Percentiles rank a stretch among this genome's conserved stretches.
Conservation (phyloP, 2,113 vertebrate genomes). For the Tyrannus savana region DNA sequence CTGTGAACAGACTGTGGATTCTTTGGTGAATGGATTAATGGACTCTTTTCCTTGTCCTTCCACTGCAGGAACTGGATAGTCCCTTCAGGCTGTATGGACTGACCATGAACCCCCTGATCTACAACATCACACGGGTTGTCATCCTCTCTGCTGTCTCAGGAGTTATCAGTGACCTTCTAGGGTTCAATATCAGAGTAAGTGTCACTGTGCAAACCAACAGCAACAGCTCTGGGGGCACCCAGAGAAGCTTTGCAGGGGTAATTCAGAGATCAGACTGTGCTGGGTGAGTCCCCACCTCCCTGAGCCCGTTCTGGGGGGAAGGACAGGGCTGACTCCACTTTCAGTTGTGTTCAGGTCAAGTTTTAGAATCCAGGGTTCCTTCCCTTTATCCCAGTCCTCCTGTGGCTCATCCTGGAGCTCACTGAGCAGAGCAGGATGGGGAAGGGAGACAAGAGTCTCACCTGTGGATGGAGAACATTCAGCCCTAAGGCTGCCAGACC, state of each 20-base stretch:
- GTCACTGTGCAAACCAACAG: not conserved
- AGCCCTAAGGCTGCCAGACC: not conserved
- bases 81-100: conserved; percentile 94
- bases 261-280: rapidly evolving
- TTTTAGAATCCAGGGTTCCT: not conserved
- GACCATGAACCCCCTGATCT: conserved; percentile 96
- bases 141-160: conserved; percentile 97
- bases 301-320: not conserved
- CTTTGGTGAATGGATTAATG: rapidly evolving
- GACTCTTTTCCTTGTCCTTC: not conserved
- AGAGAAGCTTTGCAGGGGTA: not conserved
- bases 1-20: not conserved
- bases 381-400: not conserved
- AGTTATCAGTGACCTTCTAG: conserved; percentile 93
- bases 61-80: conserved; percentile 88
- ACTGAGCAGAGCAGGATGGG: not conserved
- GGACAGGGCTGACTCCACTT: not conserved
- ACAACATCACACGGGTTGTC: conserved; percentile 94
- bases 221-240: not conserved
- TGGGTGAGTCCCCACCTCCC: not conserved
- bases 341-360: not conserved
- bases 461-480: not conserved
- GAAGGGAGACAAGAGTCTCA: rapidly evolving
- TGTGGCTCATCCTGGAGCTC: not conserved
- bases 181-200: conserved; percentile 97